Evolutionary conservation across 1,140 invertebrate genomes (phyloP), one percentile per base, ranked within the genome.

Genomic region (Temnothorax curvispinosus): DNA sequence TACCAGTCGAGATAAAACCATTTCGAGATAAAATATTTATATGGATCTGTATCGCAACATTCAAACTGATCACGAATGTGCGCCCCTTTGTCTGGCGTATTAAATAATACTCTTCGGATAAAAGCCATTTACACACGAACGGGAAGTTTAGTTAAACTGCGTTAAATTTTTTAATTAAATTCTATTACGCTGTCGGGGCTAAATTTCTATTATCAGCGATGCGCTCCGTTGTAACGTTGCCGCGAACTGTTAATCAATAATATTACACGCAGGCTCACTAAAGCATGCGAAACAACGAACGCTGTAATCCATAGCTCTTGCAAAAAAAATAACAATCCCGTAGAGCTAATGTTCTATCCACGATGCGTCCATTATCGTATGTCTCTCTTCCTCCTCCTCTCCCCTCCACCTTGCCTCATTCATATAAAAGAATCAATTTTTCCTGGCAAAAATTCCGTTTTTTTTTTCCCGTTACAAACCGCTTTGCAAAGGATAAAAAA

Each of bases 341-440:
- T 13, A 60, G 67, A 60, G 80, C 38, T 82, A 82, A 82, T 82
- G 52, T 82, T 35, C 67, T 47, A 74, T 72, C 80, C 41, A 21
- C 35, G 38, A 60, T 38, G 56, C 69, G 41, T 75, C 80, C 69
- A 84, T 84, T 84, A 84, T 74, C 54, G 54, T 71, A 67, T 74
- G 52, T 38, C 67, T 21, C 47, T 8, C 13, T 11, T 11, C 27
- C 15, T 13, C 13, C 27, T 11, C 27, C 15, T 15, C 44, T 7
- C 47, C 44, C 47, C 15, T 9, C 62, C 27, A 27, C 27, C 27
- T 27, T 1, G 27, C 27, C 54, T 74, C 69, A 84, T 84, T 84
- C 35, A 62, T 84, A 60, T 84, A 60, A 84, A 75, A 75, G 80
- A 84, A 84, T 84, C 80, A 84, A 84, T 84, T 84, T 84, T 84